Evolutionary conservation across 2,113 vertebrate species (phyloP).

Genomic region (Datnioides undecimradiatus): DNA sequence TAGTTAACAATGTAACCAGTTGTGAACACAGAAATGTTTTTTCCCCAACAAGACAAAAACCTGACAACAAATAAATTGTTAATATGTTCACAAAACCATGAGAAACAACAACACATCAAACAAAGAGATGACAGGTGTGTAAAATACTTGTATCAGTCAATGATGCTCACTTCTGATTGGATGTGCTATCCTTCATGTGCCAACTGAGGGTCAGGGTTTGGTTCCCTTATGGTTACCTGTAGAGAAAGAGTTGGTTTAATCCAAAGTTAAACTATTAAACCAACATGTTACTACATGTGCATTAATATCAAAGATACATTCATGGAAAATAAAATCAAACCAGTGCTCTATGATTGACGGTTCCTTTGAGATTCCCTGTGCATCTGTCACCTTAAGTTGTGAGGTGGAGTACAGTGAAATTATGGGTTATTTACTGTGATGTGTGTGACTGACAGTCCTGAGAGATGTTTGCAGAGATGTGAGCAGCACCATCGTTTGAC

Average conservation of each 20-base stretch:
- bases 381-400: conserved; percentile 17
- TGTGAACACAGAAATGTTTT: neutral
- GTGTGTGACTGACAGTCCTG: conserved; percentile 28
- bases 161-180: conserved; percentile 69
- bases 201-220: neutral
- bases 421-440: conserved; percentile 28
- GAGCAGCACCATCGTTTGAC: conserved; percentile 41
- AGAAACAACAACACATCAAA: conserved; percentile 15
- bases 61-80: conserved; percentile 60
- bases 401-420: conserved; percentile 9
- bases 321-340: neutral
- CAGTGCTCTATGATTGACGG: neutral
- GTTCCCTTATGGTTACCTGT: conserved; percentile 61
- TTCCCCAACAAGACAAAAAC: conserved; percentile 20
- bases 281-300: neutral
- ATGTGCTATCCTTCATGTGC: conserved; percentile 42
- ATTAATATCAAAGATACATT: neutral
- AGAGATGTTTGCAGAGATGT: conserved; percentile 47
- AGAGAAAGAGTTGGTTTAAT: neutral
- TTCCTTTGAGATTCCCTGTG: conserved; percentile 8
- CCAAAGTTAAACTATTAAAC: neutral
- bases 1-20: neutral
- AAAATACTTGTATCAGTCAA: conserved; percentile 39
- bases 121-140: conserved; percentile 28
- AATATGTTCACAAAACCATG: conserved; percentile 14